Evolutionary conservation across 2,797 vertebrate genomes (phyloP), one percentile per base, ranked within the genome.

Genomic region (Phrynocephalus guinanensis): DNA sequence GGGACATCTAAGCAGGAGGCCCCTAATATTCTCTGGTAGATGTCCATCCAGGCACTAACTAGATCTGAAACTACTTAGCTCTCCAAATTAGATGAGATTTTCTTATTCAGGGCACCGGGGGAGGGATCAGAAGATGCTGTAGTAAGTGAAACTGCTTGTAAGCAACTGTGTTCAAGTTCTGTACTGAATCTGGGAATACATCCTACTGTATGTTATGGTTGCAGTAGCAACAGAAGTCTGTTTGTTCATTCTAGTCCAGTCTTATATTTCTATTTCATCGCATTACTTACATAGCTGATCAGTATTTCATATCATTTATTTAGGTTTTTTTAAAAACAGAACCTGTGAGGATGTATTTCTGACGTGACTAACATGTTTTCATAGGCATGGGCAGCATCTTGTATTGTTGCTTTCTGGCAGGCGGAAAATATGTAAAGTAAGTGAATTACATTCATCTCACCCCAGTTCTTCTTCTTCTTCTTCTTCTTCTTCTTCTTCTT

Each of bases 321-420:
- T 18, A 18, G 56, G 9, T 63, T 63, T 16, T 18, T 16, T 63
- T 63, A 20, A 20, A 15, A 63, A 56, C 10, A 13, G 52, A 63
- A 18, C 60, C 4, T 63, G 60, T 18, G 26, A 15, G 66, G 24
- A 79, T 70, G 28, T 33, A 63, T 44, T 80, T 75, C 38, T 73
- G 7, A 3, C 50, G 8, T 56, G 63, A 48, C 0, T 85, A 9
- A 2, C 71, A 38, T 87, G 66, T 93, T 91, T 96, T 96, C 78
- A 91, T 91, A 99, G 98, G 89, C 98, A 99, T 28, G 98, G 99
- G 87, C 98, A 99, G 83, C 98, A 99, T 88, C 96, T 99, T 91
- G 92, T 98, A 78, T 95, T 99, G 81, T 92, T 99, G 76, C 97
- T 99, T 81, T 98, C 97, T 89, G 98, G 98, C 87, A 97, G 92